Evolutionary conservation across 2,113 vertebrate species (phyloP).

Genomic region (Etia nguti): DNA sequence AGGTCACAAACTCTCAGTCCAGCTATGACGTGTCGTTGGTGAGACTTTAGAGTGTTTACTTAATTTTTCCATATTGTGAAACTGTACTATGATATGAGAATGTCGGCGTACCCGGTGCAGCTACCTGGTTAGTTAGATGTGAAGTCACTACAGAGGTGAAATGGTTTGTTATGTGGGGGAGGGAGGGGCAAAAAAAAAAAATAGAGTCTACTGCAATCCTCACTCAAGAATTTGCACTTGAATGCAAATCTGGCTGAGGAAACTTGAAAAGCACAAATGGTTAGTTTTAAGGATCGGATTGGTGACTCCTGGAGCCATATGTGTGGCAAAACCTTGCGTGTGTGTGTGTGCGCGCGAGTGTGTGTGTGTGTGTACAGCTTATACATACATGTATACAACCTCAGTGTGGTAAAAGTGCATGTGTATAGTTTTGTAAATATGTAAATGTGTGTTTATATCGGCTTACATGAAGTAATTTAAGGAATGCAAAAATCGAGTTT

Average conservation of each 20-base stretch:
- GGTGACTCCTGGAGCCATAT: conserved; percentile 36
- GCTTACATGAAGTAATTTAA: conserved; percentile 74
- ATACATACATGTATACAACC: conserved; percentile 56
- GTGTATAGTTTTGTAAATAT: conserved; percentile 75
- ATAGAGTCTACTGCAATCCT: conserved; percentile 23
- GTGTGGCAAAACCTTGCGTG: conserved; percentile 9
- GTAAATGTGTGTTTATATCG: conserved; percentile 75
- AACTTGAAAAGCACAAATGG: conserved; percentile 64
- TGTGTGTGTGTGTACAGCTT: conserved; percentile 20
- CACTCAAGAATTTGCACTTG: conserved; percentile 12
- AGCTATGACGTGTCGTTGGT: conserved; percentile 19
- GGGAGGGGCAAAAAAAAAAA: background rate
- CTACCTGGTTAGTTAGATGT: conserved; percentile 29
- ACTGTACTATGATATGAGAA: conserved; percentile 42
- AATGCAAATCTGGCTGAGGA: conserved; percentile 28
- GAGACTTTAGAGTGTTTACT: conserved; percentile 39
- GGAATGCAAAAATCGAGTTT: conserved; percentile 72
- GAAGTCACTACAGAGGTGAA: conserved; percentile 39
- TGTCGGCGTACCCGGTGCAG: conserved; percentile 32
- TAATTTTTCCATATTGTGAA: conserved; percentile 72
- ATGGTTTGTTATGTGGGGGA: background rate
- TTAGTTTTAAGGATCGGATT: background rate
- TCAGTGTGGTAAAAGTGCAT: conserved; percentile 65
- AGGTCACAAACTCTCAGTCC: conserved; percentile 1
- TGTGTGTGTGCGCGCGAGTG: background rate